Evolutionary conservation across 2,113 vertebrate genomes (phyloP), one percentile per base, ranked within the genome.

Genomic region (Origma solitaria): DNA sequence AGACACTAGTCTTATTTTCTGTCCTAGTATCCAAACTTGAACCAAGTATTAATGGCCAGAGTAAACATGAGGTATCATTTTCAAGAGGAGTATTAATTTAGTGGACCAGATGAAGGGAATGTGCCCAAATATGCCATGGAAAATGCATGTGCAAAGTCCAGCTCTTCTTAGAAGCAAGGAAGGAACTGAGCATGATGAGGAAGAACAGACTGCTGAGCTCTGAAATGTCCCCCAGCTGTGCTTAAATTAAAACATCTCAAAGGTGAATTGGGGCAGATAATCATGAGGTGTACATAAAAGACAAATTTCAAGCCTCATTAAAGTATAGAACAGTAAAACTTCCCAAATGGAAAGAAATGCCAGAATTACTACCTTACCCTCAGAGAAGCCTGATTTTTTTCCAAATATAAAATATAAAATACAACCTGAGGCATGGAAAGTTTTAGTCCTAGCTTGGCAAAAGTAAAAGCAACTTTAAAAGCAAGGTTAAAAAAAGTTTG

Each of bases 181-280:
- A 66, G 25, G 44, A 42, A 35, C 11, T 47, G 18, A 75, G 6
- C 0, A 0, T 22, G 4, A 75, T 47, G 3, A 83, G n/a, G 15
- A 91, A 65, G 51, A 54, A 51, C 19, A 84, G 30, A 51, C 5
- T 47, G 22, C 10, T 40, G 45, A 82, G 28, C 15, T 40, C 53
- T 56, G 54, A 24, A 25, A 82, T 44, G 14, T 70, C 23, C 51
- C 24, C 11, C 33, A 70, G 1, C 4, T 57, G 6, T 28, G 15
- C 73, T 31, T 20, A 82, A 92, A 85, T 40, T 47, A 31, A 16
- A 51, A 10, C n/a, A 72, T 38, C 40, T 84, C 31, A 64, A 72
- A 85, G 33, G 21, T 82, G 57, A 90, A 56, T 38, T 68, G 33
- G 33, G 17, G 19, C 15, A 72, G 21, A 64, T 80, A 75, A 79